Conservation (phyloP, 1,140 invertebrate species). For the Eulimnadia texana region DNA sequence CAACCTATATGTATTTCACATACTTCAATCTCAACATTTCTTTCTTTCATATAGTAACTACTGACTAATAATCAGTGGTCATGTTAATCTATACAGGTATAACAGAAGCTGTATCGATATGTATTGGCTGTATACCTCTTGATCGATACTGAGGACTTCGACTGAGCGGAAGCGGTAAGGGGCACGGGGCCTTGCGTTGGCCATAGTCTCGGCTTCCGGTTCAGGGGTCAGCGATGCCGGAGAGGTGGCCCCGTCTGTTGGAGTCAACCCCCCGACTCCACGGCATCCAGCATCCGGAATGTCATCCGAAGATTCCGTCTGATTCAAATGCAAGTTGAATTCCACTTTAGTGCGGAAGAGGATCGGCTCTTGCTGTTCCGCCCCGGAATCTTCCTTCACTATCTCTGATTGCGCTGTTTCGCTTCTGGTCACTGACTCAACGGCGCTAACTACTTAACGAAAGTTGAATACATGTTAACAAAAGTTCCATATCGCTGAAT, state of each 20-base stretch:
- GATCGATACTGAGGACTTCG: not conserved
- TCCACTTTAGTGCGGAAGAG: not conserved
- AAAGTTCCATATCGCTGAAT: too few species aligned
- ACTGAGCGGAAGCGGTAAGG: not conserved
- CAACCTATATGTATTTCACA: slow-evolving; percentile 31
- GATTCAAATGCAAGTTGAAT: not conserved
- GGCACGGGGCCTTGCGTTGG: not conserved
- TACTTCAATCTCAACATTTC: not conserved
- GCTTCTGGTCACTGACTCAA: too few species aligned
- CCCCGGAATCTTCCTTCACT: not conserved
- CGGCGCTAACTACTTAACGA: too few species aligned
- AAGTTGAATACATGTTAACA: too few species aligned
- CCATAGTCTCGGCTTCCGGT: not conserved
- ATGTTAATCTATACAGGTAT: not conserved
- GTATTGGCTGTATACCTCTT: not conserved
- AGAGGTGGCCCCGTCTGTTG: not conserved
- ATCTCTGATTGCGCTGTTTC: too few species aligned
- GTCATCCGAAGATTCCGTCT: not conserved
- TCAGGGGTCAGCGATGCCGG: not conserved
- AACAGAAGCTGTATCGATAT: not conserved
- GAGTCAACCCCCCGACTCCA: not conserved
- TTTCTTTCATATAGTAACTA: not conserved
- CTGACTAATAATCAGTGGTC: not conserved
- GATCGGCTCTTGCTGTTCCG: not conserved
- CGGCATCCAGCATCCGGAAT: not conserved